phyloP scores from a whole-genome alignment of 2,113 vertebrate genomes.

The Xyrauchen texanus region DNA sequence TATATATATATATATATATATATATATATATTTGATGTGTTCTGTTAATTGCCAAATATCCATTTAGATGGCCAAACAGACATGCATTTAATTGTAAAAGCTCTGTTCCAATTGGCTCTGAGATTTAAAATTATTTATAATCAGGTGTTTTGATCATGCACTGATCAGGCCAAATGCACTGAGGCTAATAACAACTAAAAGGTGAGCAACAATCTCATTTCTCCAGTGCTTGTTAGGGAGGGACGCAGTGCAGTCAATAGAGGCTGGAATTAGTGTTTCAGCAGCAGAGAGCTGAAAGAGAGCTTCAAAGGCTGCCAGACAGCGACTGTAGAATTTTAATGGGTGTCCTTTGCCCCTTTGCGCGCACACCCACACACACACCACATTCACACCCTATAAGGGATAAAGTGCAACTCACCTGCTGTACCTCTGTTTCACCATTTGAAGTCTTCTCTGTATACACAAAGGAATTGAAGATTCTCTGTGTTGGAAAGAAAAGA shows the following conservation, averaged over 20 bases:
- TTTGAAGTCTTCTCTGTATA: constrained; percentile 98
- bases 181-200: not conserved
- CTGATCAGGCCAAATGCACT: constrained; percentile 23
- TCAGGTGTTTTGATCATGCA: constrained; percentile 2
- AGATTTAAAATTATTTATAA: constrained; percentile 3
- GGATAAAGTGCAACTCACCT: constrained; percentile 81
- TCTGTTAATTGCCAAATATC: not conserved
- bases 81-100: not conserved
- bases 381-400: constrained; percentile 18
- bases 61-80: not conserved
- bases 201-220: constrained; percentile 8
- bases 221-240: constrained; percentile 19
- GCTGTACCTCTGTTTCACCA: constrained; percentile 96
- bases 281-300: constrained; percentile 52
- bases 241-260: constrained; percentile 1
- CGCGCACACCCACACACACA: constrained; percentile 53
- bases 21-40: no score
- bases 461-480: constrained; percentile 97
- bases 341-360: constrained; percentile 60
- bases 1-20: no score
- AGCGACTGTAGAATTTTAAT: constrained; percentile 72
- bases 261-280: constrained; percentile 19
- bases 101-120: not conserved
- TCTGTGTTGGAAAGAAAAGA: constrained; percentile 76
- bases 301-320: constrained; percentile 71